A percentile compares a stretch with the other conserved stretches of the same genome.
These are phyloP conservation scores for Siniperca knerii DNA, from an alignment of 2,113 vertebrate genomes.

Conservation along the genomic window DNA sequence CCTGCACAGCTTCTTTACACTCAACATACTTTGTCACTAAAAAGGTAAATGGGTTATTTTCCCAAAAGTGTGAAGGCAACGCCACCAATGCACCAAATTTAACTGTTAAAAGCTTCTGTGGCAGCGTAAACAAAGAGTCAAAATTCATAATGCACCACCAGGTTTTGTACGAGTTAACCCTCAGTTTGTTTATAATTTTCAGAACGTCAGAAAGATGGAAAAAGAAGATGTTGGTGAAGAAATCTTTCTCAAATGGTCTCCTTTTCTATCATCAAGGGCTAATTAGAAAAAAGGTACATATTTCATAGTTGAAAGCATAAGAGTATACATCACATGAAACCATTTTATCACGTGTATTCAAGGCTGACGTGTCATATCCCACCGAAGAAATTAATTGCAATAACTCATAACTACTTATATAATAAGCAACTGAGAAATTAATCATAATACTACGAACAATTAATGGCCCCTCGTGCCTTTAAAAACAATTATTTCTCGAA, in stretches of 20 bases:
- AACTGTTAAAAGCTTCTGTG: constrained; percentile 31
- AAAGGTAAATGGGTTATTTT: background rate
- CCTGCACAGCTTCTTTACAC: constrained; percentile 14
- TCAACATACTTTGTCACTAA: background rate
- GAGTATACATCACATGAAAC: constrained; percentile 11
- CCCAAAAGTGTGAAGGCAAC: constrained; percentile 6
- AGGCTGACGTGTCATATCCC: constrained; percentile 9
- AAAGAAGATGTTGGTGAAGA: background rate
- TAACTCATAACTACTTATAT: constrained; percentile 33
- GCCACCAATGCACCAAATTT: constrained; percentile 36
- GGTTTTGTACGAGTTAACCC: constrained; percentile 27
- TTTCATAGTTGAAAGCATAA: constrained; percentile 27
- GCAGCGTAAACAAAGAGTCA: constrained; percentile 16
- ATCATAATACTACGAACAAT: constrained; percentile 33
- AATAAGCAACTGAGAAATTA: background rate
- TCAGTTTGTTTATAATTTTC: background rate
- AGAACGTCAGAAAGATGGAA: constrained; percentile 2
- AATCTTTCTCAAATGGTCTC: background rate
- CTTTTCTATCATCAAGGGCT: background rate
- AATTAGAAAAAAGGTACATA: constrained; percentile 21
- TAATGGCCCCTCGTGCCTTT: constrained; percentile 25
- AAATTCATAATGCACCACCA: constrained; percentile 23
- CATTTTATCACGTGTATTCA: constrained; percentile 31
- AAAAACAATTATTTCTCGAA: constrained; percentile 49
- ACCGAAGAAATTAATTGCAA: constrained; percentile 28